These are phyloP conservation scores for Hippocampus kuda DNA, from an alignment of 2,797 vertebrate genomes.

Conservation along the genomic window DNA sequence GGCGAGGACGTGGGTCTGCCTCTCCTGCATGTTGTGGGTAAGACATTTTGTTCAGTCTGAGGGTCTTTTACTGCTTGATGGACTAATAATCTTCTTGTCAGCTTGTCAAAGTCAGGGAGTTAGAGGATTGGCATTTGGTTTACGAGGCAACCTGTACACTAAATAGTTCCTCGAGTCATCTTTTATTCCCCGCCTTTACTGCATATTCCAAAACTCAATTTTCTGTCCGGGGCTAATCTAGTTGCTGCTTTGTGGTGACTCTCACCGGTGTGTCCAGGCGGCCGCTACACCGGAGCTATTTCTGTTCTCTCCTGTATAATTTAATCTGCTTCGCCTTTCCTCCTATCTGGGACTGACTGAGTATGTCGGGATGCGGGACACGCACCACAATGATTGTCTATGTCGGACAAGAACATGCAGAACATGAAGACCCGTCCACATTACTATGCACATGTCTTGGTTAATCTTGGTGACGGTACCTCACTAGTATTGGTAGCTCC, in stretches of 20 bases:
- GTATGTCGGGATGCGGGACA: conserved; percentile 50
- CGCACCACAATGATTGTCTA: conserved; percentile 20
- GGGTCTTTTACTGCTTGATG: not conserved
- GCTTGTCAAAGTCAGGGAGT: not conserved
- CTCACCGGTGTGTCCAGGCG: conserved; percentile 40
- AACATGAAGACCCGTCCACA: not conserved
- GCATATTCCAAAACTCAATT: conserved; percentile 8
- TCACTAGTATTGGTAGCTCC: not conserved
- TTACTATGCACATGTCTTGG: not conserved
- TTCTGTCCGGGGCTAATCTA: conserved; percentile 37
- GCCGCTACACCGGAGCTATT: conserved; percentile 57
- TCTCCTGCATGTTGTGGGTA: conserved; percentile 89
- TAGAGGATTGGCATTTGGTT: not conserved
- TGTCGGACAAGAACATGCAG: not conserved
- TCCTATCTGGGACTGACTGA: conserved; percentile 49
- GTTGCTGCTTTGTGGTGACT: conserved; percentile 41
- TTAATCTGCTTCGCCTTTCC: conserved; percentile 58
- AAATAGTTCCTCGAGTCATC: not conserved
- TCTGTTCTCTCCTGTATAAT: conserved; percentile 70
- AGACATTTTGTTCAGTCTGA: conserved; percentile 27
- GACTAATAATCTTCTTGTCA: not conserved
- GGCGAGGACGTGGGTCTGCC: conserved; percentile 77
- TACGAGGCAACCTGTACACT: not conserved
- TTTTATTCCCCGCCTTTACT: not conserved
- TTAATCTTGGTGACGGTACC: not conserved